Evolutionary conservation across 2,797 vertebrate species (phyloP), one percentile per base, ranked within the genome.

Genomic region (Intellagama lesueurii): DNA sequence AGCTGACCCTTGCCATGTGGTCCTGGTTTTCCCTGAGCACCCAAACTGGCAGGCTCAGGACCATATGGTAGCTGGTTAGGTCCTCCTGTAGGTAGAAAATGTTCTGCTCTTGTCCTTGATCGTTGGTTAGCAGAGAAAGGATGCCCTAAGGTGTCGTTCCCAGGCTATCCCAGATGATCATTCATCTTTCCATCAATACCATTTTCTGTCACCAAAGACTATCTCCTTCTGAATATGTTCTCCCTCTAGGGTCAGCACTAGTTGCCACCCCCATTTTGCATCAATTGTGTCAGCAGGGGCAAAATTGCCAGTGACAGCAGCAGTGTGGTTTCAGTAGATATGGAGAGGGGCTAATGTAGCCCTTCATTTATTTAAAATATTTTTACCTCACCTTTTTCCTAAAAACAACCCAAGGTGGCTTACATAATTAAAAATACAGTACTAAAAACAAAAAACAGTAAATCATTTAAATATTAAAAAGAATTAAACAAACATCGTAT

Each of bases 1-100:
- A 81, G n/a, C 5, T 14, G 32, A 35, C n/a, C 16, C 52, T 89
- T 66, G 17, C 17, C 78, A 86, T 68, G 82, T 32, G 70, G 56
- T 76, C 70, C 22, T 83, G 30, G 70, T 82, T 83, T 83, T 66
- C 56, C 56, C 8, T 90, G 60, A 77, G 60, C 44, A 35, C 73
- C 79, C 22, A 86, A 26, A 49, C 85, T 24, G 22, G 72, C 78
- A 69, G 44, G 72, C 5, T 90, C 84, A 40, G 49, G 40, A 66
- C 84, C 26, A 11, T 82, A 82, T 52, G 60, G 72, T 22, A 77
- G 56, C 44, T 86, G 56, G 44, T 72, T 79, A 5, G 68, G 35
- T 24, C 35, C 88, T 73, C 83, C 83, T 89, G 40, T 8, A 26
- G 56, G 80, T 66, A 70, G 49, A 28, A 84, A 30, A 60, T 44